Evolutionary conservation across 1,140 invertebrate genomes (phyloP).

Genomic region (Musca domestica): DNA sequence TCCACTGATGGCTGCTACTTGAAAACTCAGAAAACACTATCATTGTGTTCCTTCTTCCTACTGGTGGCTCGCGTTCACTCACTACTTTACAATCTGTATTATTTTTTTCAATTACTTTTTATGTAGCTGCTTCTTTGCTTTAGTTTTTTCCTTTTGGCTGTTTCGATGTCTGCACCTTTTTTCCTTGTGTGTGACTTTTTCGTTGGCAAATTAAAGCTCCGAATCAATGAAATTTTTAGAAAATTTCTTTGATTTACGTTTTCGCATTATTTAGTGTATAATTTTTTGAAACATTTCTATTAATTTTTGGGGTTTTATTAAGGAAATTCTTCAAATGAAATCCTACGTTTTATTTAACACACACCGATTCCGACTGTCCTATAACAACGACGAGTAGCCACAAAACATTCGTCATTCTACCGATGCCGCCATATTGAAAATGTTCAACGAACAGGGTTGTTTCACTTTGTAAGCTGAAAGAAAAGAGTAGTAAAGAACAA

Average conservation of each 20-base stretch:
- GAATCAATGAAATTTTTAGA: slow-evolving; percentile 4
- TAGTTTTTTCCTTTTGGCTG: slow-evolving; percentile 2
- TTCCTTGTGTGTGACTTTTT: background rate
- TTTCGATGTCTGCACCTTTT: slow-evolving; percentile 9
- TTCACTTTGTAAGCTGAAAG: background rate
- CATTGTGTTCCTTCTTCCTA: too few species aligned
- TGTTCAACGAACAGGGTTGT: slow-evolving; percentile 4
- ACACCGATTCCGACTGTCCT: slow-evolving; percentile 15
- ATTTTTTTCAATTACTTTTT: slow-evolving; percentile 14
- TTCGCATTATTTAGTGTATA: slow-evolving; percentile 10
- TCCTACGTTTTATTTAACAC: slow-evolving; percentile 8
- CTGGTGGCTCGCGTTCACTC: slow-evolving; percentile 11
- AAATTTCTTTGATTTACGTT: slow-evolving; percentile 10
- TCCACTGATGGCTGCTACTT: background rate
- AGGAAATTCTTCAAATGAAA: slow-evolving; percentile 19
- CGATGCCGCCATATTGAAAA: slow-evolving; percentile 27
- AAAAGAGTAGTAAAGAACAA: slow-evolving; percentile 1
- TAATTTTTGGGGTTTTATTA: slow-evolving; percentile 2
- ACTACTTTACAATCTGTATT: slow-evolving; percentile 12
- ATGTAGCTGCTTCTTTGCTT: slow-evolving; percentile 6
- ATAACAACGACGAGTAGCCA: slow-evolving; percentile 26
- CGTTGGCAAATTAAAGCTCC: background rate
- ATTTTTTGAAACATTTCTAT: background rate
- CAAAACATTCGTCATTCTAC: slow-evolving; percentile 27
- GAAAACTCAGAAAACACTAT: too few species aligned